Percentiles rank a stretch among this genome's conserved stretches.
Evolutionary conservation across 2,797 vertebrate species (phyloP).

Genomic region (Rhynchonycteris naso): DNA sequence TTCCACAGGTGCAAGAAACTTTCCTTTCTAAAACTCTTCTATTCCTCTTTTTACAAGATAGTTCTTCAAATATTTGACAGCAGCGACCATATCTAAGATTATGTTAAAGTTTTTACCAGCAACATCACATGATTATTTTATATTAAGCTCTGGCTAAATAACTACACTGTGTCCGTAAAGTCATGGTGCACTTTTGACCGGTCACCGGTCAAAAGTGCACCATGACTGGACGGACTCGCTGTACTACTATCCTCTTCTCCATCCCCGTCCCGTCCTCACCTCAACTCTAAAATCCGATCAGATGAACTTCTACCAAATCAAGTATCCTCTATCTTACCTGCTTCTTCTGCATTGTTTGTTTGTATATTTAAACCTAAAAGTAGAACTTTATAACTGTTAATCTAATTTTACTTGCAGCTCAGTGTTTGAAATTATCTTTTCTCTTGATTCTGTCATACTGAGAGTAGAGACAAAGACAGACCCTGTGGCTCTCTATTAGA

Average conservation of each 20-base stretch:
- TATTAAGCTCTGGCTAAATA: conserved; percentile 5
- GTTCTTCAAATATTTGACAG: conserved; percentile 59
- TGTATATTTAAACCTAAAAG: conserved; percentile 42
- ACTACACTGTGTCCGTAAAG: too few species aligned
- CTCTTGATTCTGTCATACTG: conserved; percentile 13
- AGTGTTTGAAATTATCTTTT: conserved; percentile 23
- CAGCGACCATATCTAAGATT: conserved; percentile 33
- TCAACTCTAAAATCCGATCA: neutral
- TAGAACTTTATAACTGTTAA: conserved; percentile 27
- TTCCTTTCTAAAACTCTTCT: conserved; percentile 25
- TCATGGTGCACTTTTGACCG: too few species aligned
- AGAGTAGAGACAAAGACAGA: conserved; percentile 13
- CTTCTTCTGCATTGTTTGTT: neutral
- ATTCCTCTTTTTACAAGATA: conserved; percentile 20
- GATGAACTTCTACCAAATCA: conserved; percentile 38
- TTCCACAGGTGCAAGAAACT: neutral
- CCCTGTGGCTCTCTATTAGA: neutral
- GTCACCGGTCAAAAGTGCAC: too few species aligned
- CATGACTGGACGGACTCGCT: too few species aligned
- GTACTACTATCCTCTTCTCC: neutral
- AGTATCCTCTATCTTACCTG: neutral
- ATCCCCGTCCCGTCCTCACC: neutral
- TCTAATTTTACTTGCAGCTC: conserved; percentile 54
- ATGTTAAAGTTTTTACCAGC: conserved; percentile 37
- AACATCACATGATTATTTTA: conserved; percentile 26